Conservation (phyloP, 2,797 vertebrate species). For the Micropoecilia bifurca region DNA sequence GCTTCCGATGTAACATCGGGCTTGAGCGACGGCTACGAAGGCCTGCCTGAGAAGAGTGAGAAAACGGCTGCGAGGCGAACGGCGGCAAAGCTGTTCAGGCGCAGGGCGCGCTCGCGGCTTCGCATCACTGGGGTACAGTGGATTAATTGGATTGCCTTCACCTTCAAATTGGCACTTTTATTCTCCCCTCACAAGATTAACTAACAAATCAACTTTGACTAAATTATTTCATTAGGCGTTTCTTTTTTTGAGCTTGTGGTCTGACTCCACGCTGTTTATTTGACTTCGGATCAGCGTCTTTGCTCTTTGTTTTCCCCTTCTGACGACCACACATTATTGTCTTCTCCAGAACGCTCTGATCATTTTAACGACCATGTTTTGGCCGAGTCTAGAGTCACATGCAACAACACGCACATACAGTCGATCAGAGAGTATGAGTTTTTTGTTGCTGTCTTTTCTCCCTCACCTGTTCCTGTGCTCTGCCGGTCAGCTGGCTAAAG, state of each 20-base stretch:
- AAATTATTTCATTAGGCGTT: conserved; percentile 25
- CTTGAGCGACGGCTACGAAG: conserved; percentile 90
- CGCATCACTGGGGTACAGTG: conserved; percentile 90
- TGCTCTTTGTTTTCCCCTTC: conserved; percentile 11
- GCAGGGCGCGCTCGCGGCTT: conserved; percentile 89
- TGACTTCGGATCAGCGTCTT: conserved; percentile 26
- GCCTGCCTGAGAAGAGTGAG: conserved; percentile 79
- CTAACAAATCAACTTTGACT: conserved; percentile 47
- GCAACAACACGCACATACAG: conserved; percentile 16
- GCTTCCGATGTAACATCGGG: conserved; percentile 92
- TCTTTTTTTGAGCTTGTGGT: conserved; percentile 29
- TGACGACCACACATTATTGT: conserved; percentile 27
- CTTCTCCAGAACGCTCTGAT: conserved; percentile 39
- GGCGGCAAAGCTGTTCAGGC: conserved; percentile 85
- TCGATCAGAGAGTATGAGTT: background rate
- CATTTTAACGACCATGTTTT: conserved; percentile 38
- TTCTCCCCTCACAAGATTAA: conserved; percentile 17
- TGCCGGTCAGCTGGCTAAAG: conserved; percentile 1
- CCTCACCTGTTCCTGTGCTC: background rate
- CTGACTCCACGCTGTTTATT: conserved; percentile 35
- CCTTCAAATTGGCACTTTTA: background rate
- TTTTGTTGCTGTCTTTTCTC: background rate
- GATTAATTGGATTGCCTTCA: conserved; percentile 26
- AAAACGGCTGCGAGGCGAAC: conserved; percentile 77
- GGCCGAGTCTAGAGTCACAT: conserved; percentile 44